Percentiles rank a stretch among this genome's conserved stretches.
These are phyloP conservation scores for Conus canariensis DNA, from an alignment of 2,888 invertebrate genomes.

Conservation along the genomic window DNA sequence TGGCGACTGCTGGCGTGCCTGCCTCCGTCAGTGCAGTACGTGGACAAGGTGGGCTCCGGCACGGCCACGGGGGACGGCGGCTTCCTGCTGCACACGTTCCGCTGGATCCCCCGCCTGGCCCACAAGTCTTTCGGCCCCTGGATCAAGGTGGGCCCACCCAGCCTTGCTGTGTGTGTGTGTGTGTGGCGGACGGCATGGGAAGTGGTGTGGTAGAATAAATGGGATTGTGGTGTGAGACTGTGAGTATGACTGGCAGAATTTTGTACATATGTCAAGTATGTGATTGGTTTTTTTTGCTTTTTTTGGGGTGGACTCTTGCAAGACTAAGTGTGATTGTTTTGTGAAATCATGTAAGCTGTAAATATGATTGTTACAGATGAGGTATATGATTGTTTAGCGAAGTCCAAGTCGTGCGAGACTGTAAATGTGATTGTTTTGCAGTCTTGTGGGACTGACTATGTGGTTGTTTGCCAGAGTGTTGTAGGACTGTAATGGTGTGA, in stretches of 20 bases:
- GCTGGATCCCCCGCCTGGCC: constrained; percentile 93
- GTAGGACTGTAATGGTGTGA: too few species aligned
- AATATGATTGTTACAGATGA: too few species aligned
- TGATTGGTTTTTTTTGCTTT: too few species aligned
- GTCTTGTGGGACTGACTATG: too few species aligned
- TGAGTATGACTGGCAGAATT: neutral
- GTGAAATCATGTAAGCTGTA: too few species aligned
- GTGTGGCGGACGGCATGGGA: neutral
- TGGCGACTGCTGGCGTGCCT: constrained; percentile 91
- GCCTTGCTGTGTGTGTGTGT: neutral
- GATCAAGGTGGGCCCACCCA: constrained; percentile 83
- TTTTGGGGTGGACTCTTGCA: too few species aligned
- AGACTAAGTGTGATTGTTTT: too few species aligned
- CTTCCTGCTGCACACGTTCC: constrained; percentile 88
- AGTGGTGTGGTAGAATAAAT: neutral
- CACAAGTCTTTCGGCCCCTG: constrained; percentile 92
- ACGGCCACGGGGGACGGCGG: constrained; percentile 84
- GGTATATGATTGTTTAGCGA: too few species aligned
- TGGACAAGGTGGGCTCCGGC: constrained; percentile 86
- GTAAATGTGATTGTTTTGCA: too few species aligned
- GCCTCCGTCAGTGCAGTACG: constrained; percentile 93
- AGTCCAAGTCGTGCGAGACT: too few species aligned
- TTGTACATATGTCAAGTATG: neutral
- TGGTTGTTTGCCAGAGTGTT: too few species aligned
- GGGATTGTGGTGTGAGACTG: neutral